Base-by-base conservation (phyloP, 1,140 invertebrate species). In the Heterodera schachtii region DNA sequence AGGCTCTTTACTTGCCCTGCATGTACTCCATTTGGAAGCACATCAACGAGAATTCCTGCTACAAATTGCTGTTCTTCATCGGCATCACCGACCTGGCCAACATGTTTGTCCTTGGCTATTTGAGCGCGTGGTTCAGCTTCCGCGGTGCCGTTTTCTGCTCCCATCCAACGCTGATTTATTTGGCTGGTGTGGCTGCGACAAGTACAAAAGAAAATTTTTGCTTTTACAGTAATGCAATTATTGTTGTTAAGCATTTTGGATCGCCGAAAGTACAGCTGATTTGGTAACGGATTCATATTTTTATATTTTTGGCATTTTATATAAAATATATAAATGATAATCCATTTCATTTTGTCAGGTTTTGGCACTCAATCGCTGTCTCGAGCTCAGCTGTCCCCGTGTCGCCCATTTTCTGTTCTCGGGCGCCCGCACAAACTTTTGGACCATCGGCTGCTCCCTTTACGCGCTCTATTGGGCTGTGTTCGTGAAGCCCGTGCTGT, bases 401-500 rank as follows among this genome's bases (percentile, higher is more conserved):
- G 82, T 64, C 49, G n/a, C 47, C 31, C 57, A 75, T 41, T 44
- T 49, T 60, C 16, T 52, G 52, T 52, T 52, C 52, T 52, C 6
- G 52, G 52, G 52, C 52, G 3, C 52, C 52, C 52, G 73, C 16
- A 46, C 44, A 49, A 3, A 41, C 31, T 6, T 79, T 43, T 79
- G 78, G 78, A 4, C 71, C 52, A 21, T 11, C 47, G 44, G 52
- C n/a, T 79, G 52, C 31, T 47, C 46, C 31, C 31, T 31, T 31
- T 31, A 31, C 31, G 31, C 31, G 31, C 31, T 31, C 31, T 31
- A 31, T 31, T 79, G 78, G 78, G 64, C 44, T 49, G 70, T 79
- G 52, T 81, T 47, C 67, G 60, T 81, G 77, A 78, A 78, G 60
- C 79, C 79, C 8, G 77, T 52, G 4, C 6, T 81, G 52, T 81